Base-by-base conservation (phyloP, 2,888 invertebrate genomes). In the Catotricha subobsoleta region DNA sequence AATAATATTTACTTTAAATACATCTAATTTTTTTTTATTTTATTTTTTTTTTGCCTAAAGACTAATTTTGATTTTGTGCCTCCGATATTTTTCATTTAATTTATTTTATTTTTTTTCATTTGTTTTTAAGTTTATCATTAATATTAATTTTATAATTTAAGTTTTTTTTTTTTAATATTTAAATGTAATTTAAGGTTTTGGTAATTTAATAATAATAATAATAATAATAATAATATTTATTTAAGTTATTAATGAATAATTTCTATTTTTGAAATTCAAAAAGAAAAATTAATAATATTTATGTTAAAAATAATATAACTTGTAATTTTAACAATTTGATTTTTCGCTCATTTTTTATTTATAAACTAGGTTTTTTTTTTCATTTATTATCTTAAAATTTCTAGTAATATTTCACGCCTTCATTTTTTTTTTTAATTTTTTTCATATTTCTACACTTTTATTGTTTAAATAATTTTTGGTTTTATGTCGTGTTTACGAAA, bases 1-100 rank as follows among this genome's bases (percentile, higher is more conserved):
- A n/a, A n/a, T n/a, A n/a, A n/a, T n/a, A n/a, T n/a, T n/a, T n/a
- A n/a, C n/a, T n/a, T n/a, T n/a, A n/a, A 45, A 48, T 49, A 47
- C 47, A 49, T 44, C 43, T 48, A 48, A 39, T 20, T 9, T 43
- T 43, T 27, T 44, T 29, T 33, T 33, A 12, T 19, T 3, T 34
- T 12, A 21, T 34, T 33, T 33, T 19, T 19, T 3, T 34, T 12
- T 34, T 34, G 20, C 47, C 49, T 40, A 44, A 48, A 49, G 43
- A 43, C 48, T 49, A 50, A 49, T 52, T 52, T 52, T 52, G 52
- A 52, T 52, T 52, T 45, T 52, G 51, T 52, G 52, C 52, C 49
- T 49, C 51, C 52, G 51, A 49, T 49, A 51, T 50, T 48, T 37
- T 48, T n/a, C n/a, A n/a, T n/a, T n/a, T 47, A 35, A 34, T 36